Conservation (phyloP, 2,797 vertebrate genomes). For the Sylvilagus floridanus region DNA sequence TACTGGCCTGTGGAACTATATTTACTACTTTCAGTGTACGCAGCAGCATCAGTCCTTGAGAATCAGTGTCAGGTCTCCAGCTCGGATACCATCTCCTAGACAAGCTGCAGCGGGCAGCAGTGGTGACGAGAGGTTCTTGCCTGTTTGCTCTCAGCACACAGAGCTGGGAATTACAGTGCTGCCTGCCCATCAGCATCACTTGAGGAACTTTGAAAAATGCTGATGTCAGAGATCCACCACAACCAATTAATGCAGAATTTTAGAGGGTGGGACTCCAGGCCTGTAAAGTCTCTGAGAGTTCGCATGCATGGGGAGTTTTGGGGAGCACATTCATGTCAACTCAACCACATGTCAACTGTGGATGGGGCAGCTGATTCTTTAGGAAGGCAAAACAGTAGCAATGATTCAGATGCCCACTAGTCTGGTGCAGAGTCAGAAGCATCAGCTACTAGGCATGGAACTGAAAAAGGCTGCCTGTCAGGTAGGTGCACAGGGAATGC, state of each 20-base stretch:
- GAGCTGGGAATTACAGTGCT: no score
- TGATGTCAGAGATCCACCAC: no score
- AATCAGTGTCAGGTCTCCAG: not conserved
- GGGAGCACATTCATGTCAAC: not conserved
- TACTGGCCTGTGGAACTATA: not conserved
- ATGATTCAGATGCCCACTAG: not conserved
- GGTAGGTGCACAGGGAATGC: not conserved
- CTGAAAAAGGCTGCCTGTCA: no score
- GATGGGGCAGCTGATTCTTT: not conserved
- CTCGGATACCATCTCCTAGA: not conserved
- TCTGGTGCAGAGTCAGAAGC: not conserved
- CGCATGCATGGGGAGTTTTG: not conserved
- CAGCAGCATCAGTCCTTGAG: not conserved
- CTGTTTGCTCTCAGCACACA: not conserved
- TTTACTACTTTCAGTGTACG: not conserved
- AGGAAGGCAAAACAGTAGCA: not conserved
- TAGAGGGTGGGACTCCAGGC: no score
- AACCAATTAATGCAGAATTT: not conserved
- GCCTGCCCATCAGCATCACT: rapidly evolving
- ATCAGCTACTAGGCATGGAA: not conserved
- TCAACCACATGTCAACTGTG: not conserved
- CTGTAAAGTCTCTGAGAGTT: not conserved
- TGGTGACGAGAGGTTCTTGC: rapidly evolving
- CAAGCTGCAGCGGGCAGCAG: not conserved
- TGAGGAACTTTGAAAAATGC: not conserved